Percentiles rank a stretch among this genome's conserved stretches.
phyloP scores from a whole-genome alignment of 2,888 invertebrate genomes.

The Sarcophaga caerulescens region DNA sequence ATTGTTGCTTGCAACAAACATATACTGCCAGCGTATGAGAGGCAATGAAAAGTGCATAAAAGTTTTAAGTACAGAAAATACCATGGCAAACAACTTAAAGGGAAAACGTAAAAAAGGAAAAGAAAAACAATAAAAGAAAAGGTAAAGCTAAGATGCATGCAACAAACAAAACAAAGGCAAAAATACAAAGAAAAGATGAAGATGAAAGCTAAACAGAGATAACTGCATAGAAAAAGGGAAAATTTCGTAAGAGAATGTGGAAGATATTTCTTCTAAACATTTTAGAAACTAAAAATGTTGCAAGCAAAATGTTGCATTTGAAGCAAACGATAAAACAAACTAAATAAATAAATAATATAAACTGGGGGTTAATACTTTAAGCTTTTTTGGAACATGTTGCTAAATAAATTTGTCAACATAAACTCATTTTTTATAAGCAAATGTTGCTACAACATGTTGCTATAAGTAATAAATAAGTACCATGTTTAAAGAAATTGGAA shows the following conservation, averaged over 20 bases:
- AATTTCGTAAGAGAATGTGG: too few species aligned
- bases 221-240: not conserved
- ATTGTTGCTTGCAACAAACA: conserved; percentile 30
- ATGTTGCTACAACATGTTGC: not conserved
- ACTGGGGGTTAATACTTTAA: not conserved
- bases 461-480: not conserved
- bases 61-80: conserved; percentile 62
- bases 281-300: too few species aligned
- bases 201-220: not conserved
- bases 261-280: too few species aligned
- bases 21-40: not conserved
- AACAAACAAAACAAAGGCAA: conserved; percentile 1
- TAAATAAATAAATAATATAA: too few species aligned
- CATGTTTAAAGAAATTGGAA: not conserved
- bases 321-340: too few species aligned
- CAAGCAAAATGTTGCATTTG: too few species aligned
- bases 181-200: not conserved
- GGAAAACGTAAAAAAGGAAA: conserved; percentile 1
- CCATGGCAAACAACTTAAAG: conserved; percentile 46
- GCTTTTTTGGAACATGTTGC: not conserved
- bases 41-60: conserved; percentile 34
- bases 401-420: too few species aligned
- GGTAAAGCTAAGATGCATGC: conserved; percentile 1
- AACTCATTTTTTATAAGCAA: not conserved
- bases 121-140: conserved; percentile 22